Conservation (phyloP, 2,797 vertebrate species). For the Oreochromis grahami region DNA sequence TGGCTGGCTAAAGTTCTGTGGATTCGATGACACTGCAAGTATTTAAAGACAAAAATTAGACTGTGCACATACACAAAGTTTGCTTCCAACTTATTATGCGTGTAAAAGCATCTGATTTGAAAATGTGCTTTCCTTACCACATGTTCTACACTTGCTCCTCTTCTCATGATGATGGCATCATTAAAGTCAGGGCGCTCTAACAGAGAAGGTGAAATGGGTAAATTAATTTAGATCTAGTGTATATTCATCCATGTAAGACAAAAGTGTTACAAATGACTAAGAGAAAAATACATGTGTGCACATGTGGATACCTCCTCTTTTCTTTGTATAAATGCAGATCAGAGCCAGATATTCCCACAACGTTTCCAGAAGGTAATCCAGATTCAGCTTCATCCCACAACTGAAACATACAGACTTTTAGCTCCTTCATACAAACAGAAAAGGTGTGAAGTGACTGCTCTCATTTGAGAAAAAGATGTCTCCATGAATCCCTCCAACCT, state of each 20-base stretch:
- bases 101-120: not conserved
- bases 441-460: not conserved
- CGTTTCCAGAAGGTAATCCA: constrained; percentile 93
- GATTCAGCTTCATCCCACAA: constrained; percentile 97
- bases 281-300: not conserved
- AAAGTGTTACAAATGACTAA: not conserved
- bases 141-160: constrained; percentile 91
- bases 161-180: constrained; percentile 95
- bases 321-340: constrained; percentile 98
- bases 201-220: not conserved
- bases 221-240: not conserved
- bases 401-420: constrained; percentile 56
- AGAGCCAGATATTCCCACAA: constrained; percentile 96
- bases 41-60: not conserved
- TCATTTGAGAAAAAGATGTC: not conserved
- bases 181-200: constrained; percentile 94
- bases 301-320: constrained; percentile 87
- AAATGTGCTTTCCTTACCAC: constrained; percentile 78
- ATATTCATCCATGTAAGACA: not conserved
- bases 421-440: not conserved
- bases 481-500: constrained; percentile 6
- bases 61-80: not conserved
- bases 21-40: constrained; percentile 90
- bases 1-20: constrained; percentile 94
- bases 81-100: not conserved